Percentiles rank a stretch among this genome's conserved stretches.
Evolutionary conservation across 2,888 invertebrate species (phyloP).

Genomic region (Quadroppia sp.): DNA sequence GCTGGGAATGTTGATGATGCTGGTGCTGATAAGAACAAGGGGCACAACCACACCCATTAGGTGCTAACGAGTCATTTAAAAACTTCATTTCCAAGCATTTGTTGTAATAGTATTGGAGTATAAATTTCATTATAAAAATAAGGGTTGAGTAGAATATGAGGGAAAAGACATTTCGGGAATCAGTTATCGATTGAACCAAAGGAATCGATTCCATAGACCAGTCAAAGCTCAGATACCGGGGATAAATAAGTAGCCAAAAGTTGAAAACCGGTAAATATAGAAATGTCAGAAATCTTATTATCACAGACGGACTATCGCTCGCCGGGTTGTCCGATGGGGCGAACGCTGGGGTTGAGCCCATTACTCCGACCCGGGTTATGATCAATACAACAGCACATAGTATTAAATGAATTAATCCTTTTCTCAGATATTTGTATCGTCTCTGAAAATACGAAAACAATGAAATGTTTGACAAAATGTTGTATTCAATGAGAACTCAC

Average conservation of each 20-base stretch:
- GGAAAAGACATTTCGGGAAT: constrained; percentile 72
- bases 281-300: constrained; percentile 83
- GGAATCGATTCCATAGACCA: constrained; percentile 99
- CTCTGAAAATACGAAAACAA: constrained; percentile 42
- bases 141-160: constrained; percentile 50
- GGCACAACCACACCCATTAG: constrained; percentile 32
- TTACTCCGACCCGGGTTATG: constrained; percentile 71
- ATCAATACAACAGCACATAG: constrained; percentile 66
- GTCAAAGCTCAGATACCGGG: constrained; percentile 86
- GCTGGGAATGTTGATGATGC: constrained; percentile 44
- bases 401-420: constrained; percentile 57
- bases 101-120: constrained; percentile 34
- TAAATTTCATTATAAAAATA: constrained; percentile 29
- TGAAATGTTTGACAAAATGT: not conserved
- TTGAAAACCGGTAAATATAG: constrained; percentile 86
- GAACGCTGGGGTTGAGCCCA: constrained; percentile 69
- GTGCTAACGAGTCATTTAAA: not conserved
- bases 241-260: constrained; percentile 77
- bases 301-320: constrained; percentile 72
- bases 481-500: constrained; percentile 30
- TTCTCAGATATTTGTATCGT: constrained; percentile 51
- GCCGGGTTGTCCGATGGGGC: constrained; percentile 94
- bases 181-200: constrained; percentile 69
- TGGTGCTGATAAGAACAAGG: constrained; percentile 44
- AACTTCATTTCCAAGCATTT: constrained; percentile 23